Evolutionary conservation across 2,797 vertebrate species (phyloP).

Genomic region (Parauchenoglanis ngamensis): DNA sequence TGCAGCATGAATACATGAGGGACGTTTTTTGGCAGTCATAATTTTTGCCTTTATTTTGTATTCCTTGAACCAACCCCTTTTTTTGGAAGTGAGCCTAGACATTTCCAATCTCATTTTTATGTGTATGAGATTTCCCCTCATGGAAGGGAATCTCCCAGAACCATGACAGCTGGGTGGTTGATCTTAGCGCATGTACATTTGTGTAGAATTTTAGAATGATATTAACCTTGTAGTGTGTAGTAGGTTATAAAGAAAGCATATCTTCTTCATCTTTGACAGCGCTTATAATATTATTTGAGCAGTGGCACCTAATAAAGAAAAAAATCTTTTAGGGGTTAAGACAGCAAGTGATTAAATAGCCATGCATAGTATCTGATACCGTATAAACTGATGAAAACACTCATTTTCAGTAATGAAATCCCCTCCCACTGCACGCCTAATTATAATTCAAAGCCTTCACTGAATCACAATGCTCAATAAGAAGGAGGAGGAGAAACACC

Average conservation of each 20-base stretch:
- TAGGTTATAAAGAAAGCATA: not conserved
- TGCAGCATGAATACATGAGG: not conserved
- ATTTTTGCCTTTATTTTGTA: not conserved
- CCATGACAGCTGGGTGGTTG: not conserved
- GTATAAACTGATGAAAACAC: conserved; percentile 65
- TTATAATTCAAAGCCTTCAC: conserved; percentile 31
- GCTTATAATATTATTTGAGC: not conserved
- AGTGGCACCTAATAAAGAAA: not conserved
- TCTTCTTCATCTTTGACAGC: not conserved
- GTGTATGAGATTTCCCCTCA: not conserved
- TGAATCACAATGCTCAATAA: conserved; percentile 18
- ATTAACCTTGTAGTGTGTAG: not conserved
- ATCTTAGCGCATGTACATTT: not conserved
- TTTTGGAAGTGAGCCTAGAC: not conserved
- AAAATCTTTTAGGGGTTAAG: not conserved
- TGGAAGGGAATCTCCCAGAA: not conserved
- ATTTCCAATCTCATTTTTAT: not conserved
- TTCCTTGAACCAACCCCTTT: not conserved
- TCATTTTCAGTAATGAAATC: conserved; percentile 65
- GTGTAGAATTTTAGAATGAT: not conserved
- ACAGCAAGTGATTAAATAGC: not conserved
- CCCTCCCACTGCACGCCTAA: conserved; percentile 4
- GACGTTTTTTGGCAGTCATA: not conserved
- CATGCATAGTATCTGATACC: conserved; percentile 8
- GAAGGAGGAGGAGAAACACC: conserved; percentile 60